Evolutionary conservation across 2,888 invertebrate species (phyloP), one percentile per base, ranked within the genome.

Genomic region (Plagiodera versicolora): DNA sequence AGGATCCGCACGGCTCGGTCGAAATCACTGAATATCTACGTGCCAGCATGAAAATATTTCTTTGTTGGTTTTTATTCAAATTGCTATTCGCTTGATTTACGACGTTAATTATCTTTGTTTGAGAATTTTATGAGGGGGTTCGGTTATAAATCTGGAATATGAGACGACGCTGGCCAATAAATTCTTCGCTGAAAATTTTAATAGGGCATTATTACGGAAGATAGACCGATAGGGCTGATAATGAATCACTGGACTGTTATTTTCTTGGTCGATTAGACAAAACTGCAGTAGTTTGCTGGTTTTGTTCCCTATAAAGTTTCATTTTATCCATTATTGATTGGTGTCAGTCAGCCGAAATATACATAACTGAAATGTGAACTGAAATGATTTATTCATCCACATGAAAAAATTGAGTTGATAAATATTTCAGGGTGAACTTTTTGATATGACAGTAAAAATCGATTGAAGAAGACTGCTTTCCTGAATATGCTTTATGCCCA

Each of bases 1-100:
- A 66, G 66, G 65, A 66, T 68, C 63, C 66, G 66, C 63, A 65
- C 58, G 60, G 50, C 44, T 63, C 63, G 60, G 60, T 67, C 61
- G 64, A 67, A 67, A 67, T 67, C 67, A 65, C 61, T 67, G 65
- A 61, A 64, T 64, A 63, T 46, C 54, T 51, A 58, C 35, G 60
- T 56, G 51, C 58, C 52, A 55, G 56, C 56, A 58, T 51, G 56
- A 58, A 63, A 52, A 61, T 64, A 63, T 66, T 63, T 61, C 63
- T 59, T 60, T 58, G 54, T 59, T 47, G 54, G 63, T 50, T 60
- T 64, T 56, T 50, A 61, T 61, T 61, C 18, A 50, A 47, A 58
- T 60, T 55, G 53, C 46, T 16, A 28, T 59, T 52, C 48, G 18
- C 39, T 17, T 64, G 58, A 61, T 61, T 58, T 56, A 49, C 53